These are phyloP conservation scores for Mya arenaria DNA, from an alignment of 1,140 invertebrate species.

Conservation along the genomic window DNA sequence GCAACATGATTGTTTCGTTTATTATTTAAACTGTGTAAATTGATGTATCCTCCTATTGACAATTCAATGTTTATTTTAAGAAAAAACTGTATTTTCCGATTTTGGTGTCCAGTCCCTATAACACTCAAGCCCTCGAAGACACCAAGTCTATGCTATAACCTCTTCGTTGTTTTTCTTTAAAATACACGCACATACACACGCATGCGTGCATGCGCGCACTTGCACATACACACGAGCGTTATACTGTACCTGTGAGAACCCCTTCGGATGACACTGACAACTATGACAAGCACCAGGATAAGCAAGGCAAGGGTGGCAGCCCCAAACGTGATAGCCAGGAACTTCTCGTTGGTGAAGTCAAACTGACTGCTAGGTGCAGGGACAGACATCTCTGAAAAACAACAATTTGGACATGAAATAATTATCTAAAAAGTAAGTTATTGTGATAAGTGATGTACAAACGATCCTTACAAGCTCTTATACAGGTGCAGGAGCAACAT, in stretches of 20 bases:
- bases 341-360: conserved; percentile 65
- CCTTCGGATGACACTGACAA: conserved; percentile 67
- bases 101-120: not conserved
- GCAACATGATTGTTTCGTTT: too few relatives aligned
- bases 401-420: not conserved
- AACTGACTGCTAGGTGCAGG: conserved; percentile 10
- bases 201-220: not conserved
- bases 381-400: conserved; percentile 1
- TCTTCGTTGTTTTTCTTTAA: not conserved
- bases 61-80: not conserved
- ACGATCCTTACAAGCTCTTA: not conserved
- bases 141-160: not conserved
- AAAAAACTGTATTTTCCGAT: not conserved
- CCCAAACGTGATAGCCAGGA: conserved; percentile 73
- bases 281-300: conserved; percentile 66
- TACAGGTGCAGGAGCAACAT: too few relatives aligned
- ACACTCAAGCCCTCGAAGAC: not conserved
- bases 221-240: not conserved
- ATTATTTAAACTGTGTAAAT: too few relatives aligned
- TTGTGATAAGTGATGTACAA: not conserved
- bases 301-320: conserved; percentile 67
- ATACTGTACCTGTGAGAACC: conserved; percentile 50
- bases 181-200: not conserved
- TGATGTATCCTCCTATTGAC: too few relatives aligned
- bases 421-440: not conserved